Evolutionary conservation across 1,140 invertebrate genomes (phyloP).

Genomic region (Drosophila santomea): DNA sequence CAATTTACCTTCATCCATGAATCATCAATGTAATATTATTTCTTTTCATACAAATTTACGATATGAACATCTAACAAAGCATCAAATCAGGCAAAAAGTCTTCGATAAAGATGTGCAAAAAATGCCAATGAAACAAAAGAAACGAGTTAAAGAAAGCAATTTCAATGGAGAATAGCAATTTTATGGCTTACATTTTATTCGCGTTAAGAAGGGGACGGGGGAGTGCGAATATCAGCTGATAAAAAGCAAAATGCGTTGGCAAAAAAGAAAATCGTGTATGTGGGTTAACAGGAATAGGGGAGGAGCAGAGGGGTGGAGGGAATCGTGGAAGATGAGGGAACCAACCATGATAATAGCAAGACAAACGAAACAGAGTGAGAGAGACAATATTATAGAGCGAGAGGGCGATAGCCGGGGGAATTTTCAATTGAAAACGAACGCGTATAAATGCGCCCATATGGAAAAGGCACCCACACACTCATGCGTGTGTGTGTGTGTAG

Average conservation of each 20-base stretch:
- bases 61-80: conserved; percentile 10
- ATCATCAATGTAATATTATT: not conserved
- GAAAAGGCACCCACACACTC: conserved; percentile 55
- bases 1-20: not conserved
- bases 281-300: conserved; percentile 10
- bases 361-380: conserved; percentile 51
- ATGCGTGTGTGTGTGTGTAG: not conserved
- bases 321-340: conserved; percentile 10
- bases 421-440: conserved; percentile 78
- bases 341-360: conserved; percentile 67
- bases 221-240: conserved; percentile 51
- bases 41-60: not conserved
- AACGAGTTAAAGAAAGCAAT: conserved; percentile 46
- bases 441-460: conserved; percentile 79
- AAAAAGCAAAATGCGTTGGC: conserved; percentile 52
- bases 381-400: conserved; percentile 27
- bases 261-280: conserved; percentile 43
- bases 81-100: conserved; percentile 7
- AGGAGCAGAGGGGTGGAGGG: not conserved
- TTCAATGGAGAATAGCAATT: conserved; percentile 58
- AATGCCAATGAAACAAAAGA: conserved; percentile 23
- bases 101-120: conserved; percentile 40
- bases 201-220: conserved; percentile 8
- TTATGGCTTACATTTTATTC: conserved; percentile 60
- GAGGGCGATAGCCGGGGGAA: conserved; percentile 35